Conservation (phyloP, 2,113 vertebrate species). For the Siniperca knerii region DNA sequence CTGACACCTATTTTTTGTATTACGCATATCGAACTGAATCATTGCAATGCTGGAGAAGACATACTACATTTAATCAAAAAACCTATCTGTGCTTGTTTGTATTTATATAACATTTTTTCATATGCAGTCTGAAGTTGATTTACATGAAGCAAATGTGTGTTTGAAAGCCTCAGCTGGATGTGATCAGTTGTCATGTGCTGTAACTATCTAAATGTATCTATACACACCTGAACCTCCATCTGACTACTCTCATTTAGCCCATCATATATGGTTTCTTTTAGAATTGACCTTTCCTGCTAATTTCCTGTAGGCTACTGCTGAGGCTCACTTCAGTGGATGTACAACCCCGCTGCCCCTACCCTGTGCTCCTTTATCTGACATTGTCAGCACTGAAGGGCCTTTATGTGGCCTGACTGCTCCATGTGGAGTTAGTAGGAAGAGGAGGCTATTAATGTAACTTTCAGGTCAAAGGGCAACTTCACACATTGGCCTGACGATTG, state of each 20-base stretch:
- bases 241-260: slow-evolving; percentile 27
- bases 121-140: slow-evolving; percentile 11
- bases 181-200: slow-evolving; percentile 8
- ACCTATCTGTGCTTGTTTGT: background rate
- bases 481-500: slow-evolving; percentile 44
- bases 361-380: slow-evolving; percentile 47
- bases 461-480: slow-evolving; percentile 33
- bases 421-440: slow-evolving; percentile 37
- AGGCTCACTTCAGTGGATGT: slow-evolving; percentile 14
- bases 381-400: slow-evolving; percentile 35
- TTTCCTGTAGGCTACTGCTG: slow-evolving; percentile 45
- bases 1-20: background rate
- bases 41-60: background rate
- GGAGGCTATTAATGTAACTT: slow-evolving; percentile 54
- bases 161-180: slow-evolving; percentile 35
- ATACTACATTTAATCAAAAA: background rate
- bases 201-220: slow-evolving; percentile 42
- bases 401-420: slow-evolving; percentile 54
- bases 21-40: slow-evolving; percentile 3
- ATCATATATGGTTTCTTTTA: slow-evolving; percentile 54
- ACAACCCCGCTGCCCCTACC: background rate
- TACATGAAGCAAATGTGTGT: background rate
- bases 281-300: slow-evolving; percentile 59
- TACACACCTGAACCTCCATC: slow-evolving; percentile 47
- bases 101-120: background rate